phyloP scores from a whole-genome alignment of 2,113 vertebrate genomes.

The Condylura cristata region DNA sequence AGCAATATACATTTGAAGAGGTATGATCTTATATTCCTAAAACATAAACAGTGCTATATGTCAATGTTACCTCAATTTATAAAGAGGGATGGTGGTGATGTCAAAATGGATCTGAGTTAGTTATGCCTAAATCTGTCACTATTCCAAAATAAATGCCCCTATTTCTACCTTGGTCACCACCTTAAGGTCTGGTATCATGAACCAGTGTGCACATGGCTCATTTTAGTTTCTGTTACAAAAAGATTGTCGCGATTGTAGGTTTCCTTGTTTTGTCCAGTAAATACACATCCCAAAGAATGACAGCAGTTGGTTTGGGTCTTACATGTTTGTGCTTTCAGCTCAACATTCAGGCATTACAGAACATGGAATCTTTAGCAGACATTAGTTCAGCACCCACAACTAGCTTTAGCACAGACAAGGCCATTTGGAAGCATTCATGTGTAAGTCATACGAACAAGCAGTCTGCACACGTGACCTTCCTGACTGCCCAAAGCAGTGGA shows the following conservation, averaged over 20 bases:
- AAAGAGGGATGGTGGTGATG: not conserved
- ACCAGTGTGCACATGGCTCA: not conserved
- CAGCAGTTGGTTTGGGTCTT: not conserved
- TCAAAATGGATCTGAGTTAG: not conserved
- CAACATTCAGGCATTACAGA: not conserved
- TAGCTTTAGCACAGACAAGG: not conserved
- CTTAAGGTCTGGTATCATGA: not conserved
- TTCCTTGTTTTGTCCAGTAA: not conserved
- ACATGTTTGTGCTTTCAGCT: not conserved
- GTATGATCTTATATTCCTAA: no score
- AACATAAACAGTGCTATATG: no score
- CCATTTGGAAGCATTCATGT: not conserved
- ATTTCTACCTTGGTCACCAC: not conserved
- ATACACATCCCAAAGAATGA: not conserved
- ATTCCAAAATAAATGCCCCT: not conserved
- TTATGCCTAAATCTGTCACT: not conserved
- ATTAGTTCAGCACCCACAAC: not conserved
- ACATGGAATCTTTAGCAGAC: not conserved
- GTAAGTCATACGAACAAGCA: accelerated
- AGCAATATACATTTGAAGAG: no score
- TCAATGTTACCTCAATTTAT: no score
- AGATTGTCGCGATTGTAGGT: not conserved
- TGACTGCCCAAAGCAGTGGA: not conserved
- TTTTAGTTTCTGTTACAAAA: not conserved
- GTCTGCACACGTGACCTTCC: not conserved